Evolutionary conservation across 2,113 vertebrate species (phyloP), one percentile per base, ranked within the genome.

Genomic region (Gnathonemus echidnorhynchus): DNA sequence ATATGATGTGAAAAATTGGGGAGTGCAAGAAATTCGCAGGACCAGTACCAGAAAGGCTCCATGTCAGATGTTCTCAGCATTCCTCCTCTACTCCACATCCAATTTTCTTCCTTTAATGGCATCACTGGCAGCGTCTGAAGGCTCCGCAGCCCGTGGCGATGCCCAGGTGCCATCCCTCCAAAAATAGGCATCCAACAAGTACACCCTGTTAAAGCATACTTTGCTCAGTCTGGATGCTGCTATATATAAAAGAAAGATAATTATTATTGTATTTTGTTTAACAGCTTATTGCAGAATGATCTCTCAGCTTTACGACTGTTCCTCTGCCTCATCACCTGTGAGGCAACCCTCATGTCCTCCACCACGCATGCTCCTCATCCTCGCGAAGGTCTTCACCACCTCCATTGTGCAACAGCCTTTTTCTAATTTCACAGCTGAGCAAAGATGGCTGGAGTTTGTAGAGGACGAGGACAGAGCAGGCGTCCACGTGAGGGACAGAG

Each of bases 371-470:
- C 83, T 48, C 83, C 1, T 85, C 83, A n/a, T 85, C 49, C 48
- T 53, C 49, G 27, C 8, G 49, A 87, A 87, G 27, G 48, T 52
- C 46, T 87, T 52, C 13, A 0, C 3, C n/a, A 87, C 49, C 86
- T 87, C 27, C 15, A 6, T 35, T 27, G 46, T 31, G 2, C 53
- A 52, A 87, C 49, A 35, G 48, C 49, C 86, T 13, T 50, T 87
- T 52, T 87, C 86, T 53, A 87, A 87, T 87, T 87, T 87, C 86
- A 87, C 86, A 87, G 86, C 49, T 87, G 48, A 87, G 48, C 49
- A 52, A 87, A 87, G 86, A 53, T 50, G 86, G 49, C 86, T 27
- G 13, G 49, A n/a, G 39, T 45, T 35, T 48, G 19, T 53, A 87
- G 48, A 35, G n/a, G 86, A 87, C 13, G 48, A 50, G 49, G 48